phyloP scores from a whole-genome alignment of 2,797 vertebrate genomes.

The Tolypeutes matacus region DNA sequence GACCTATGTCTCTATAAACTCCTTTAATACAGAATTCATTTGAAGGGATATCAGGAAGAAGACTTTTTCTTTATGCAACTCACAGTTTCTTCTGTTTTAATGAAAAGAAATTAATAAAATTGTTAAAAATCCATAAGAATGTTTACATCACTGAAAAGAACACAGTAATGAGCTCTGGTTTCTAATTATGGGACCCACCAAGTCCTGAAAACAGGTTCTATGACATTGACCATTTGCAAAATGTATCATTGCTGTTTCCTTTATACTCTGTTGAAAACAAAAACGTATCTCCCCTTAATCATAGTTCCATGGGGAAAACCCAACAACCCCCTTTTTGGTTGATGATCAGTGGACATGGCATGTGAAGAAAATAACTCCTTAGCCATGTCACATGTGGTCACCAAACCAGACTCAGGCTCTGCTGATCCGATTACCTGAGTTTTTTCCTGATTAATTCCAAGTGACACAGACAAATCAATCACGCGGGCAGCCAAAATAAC shows the following conservation, averaged over 20 bases:
- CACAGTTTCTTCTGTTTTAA: background rate
- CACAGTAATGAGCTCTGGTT: background rate
- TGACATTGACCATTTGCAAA: background rate
- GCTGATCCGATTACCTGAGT: conserved; percentile 75
- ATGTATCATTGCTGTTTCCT: background rate
- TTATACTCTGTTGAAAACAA: background rate
- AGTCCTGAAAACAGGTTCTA: background rate
- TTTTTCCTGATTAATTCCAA: conserved; percentile 78
- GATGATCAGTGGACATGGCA: conserved; percentile 75
- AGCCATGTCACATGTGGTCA: conserved; percentile 60
- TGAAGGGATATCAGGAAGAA: background rate
- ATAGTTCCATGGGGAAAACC: conserved; percentile 35
- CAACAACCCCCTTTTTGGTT: background rate
- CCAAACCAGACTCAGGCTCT: conserved; percentile 48
- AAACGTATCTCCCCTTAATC: background rate
- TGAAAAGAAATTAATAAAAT: background rate
- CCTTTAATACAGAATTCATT: background rate
- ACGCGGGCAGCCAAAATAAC: conserved; percentile 76
- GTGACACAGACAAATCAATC: conserved; percentile 79
- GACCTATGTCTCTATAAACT: background rate
- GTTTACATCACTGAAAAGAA: background rate
- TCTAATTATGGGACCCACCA: background rate
- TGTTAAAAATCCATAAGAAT: background rate
- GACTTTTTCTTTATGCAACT: background rate
- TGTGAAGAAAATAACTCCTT: conserved; percentile 76